Percentiles rank a stretch among this genome's conserved stretches.
These are phyloP conservation scores for cat (Felis catus) DNA, from an alignment of 2,113 vertebrate genomes.

Conservation along the genomic window DNA sequence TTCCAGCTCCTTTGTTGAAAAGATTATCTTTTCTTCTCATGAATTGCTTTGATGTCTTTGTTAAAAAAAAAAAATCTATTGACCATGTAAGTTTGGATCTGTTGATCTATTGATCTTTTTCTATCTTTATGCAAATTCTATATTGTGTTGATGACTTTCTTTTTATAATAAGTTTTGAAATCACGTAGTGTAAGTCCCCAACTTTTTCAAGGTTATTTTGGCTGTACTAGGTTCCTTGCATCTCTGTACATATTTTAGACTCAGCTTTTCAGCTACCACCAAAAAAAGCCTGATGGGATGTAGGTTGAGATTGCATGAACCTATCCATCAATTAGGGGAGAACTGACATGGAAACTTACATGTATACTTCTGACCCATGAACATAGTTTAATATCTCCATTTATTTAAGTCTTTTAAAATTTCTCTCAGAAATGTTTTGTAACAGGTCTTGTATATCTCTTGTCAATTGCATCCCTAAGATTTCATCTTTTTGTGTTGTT, in stretches of 20 bases:
- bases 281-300: neutral
- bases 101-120: neutral
- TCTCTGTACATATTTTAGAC: neutral
- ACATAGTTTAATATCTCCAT: neutral
- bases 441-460: neutral
- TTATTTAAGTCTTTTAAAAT: neutral
- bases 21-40: neutral
- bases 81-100: neutral
- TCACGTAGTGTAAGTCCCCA: neutral
- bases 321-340: neutral
- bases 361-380: neutral
- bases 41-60: neutral
- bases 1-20: neutral
- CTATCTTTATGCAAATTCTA: neutral
- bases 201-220: neutral
- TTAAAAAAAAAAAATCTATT: neutral
- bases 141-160: neutral
- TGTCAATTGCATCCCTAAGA: neutral
- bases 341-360: neutral
- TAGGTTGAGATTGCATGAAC: neutral
- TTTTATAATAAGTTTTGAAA: neutral
- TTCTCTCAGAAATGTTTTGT: neutral
- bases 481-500: neutral
- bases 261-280: neutral
- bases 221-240: neutral